Evolutionary conservation across 2,888 invertebrate species (phyloP), one percentile per base, ranked within the genome.

Genomic region (Pristionchus mayeri): DNA sequence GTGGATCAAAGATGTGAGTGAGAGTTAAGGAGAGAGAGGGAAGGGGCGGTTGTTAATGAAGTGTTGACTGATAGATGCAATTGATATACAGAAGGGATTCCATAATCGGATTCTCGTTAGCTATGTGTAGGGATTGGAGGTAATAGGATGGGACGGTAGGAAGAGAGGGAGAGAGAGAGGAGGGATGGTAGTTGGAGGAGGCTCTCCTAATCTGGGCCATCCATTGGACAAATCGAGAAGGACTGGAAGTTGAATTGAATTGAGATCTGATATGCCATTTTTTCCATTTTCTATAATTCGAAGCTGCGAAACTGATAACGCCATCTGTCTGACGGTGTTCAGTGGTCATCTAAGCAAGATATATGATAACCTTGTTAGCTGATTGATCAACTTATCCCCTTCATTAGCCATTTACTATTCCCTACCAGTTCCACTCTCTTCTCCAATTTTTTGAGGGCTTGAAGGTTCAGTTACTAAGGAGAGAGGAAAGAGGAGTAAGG

Each of bases 401-500:
- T n/a, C n/a, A n/a, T n/a, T n/a, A n/a, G n/a, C n/a, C n/a, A n/a
- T n/a, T n/a, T n/a, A n/a, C n/a, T n/a, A n/a, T n/a, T 37, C 37
- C 18, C 34, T 27, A 18, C 37, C 37, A 24, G 13, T 16, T 67
- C 21, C 67, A 16, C 37, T 37, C 57, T 57, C n/a, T 27, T 24
- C 37, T 67, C 67, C 21, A 3, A 18, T 67, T 67, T 34, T 34
- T 67, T 67, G 34, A 37, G 67, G 18, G 34, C 21, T 34, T 67
- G 67, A 34, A 21, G 34, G 67, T 67, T 37, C 37, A 37, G 67
- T 67, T 67, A 67, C 67, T 67, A 67, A 37, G 67, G 34, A 54
- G 54, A n/a, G 54, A 67, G 37, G 37, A 37, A 67, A 37, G 67
- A 67, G 67, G 67, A 67, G 67, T 67, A 67, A 67, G 67, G 67